phyloP scores from a whole-genome alignment of 1,140 invertebrate species.

The Drosophila mauritiana region DNA sequence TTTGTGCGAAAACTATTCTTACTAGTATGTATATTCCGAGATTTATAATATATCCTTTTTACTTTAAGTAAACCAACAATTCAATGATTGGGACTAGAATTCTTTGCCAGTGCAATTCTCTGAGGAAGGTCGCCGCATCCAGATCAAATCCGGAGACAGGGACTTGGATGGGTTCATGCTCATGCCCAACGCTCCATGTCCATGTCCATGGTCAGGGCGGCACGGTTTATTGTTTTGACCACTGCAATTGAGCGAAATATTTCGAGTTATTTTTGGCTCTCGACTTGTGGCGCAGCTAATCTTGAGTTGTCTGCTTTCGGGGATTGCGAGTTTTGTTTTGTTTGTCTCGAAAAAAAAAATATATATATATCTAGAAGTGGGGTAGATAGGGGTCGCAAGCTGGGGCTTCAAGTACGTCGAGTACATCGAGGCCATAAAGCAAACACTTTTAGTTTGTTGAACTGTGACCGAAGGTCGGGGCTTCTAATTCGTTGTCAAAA shows the following conservation, averaged over 20 bases:
- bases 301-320: slow-evolving; percentile 68
- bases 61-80: no score
- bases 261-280: slow-evolving; percentile 73
- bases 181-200: slow-evolving; percentile 38
- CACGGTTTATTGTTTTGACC: slow-evolving; percentile 65
- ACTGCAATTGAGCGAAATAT: slow-evolving; percentile 70
- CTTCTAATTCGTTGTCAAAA: slow-evolving; percentile 71
- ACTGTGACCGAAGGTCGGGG: slow-evolving; percentile 61
- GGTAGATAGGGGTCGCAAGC: slow-evolving; percentile 1
- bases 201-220: slow-evolving; percentile 71
- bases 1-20: no score
- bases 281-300: slow-evolving; percentile 71
- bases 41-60: no score
- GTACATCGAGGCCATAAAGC: slow-evolving; percentile 73
- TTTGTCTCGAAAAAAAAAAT: slow-evolving; percentile 3
- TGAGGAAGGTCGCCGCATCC: slow-evolving; percentile 3
- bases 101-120: slow-evolving; percentile 9
- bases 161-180: slow-evolving; percentile 35
- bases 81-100: neutral
- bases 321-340: slow-evolving; percentile 63
- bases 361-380: no score
- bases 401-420: slow-evolving; percentile 43
- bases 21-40: no score
- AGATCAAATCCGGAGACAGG: slow-evolving; percentile 22
- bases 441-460: slow-evolving; percentile 81